phyloP scores from a whole-genome alignment of 2,888 invertebrate species.

The Parelbella ahira region DNA sequence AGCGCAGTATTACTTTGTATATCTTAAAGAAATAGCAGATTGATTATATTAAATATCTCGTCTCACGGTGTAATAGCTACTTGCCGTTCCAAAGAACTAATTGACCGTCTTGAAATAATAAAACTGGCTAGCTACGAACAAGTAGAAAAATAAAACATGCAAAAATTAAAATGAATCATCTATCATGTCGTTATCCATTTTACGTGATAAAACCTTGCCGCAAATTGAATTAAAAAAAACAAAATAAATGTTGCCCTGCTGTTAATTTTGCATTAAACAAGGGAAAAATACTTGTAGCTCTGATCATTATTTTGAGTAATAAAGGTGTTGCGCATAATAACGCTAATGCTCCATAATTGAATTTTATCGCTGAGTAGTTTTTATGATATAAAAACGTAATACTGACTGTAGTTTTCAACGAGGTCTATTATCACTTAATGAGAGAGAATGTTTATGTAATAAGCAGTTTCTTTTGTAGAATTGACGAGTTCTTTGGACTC shows the following conservation, averaged over 20 bases:
- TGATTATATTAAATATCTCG: neutral
- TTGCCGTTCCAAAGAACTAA: constrained; percentile 8
- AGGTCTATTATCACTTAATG: constrained; percentile 1
- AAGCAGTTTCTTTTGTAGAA: neutral
- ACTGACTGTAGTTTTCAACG: neutral
- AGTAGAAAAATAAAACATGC: constrained; percentile 14
- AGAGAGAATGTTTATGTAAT: neutral
- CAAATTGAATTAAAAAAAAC: neutral
- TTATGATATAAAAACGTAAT: constrained; percentile 1
- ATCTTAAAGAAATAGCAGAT: neutral
- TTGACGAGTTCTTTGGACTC: too few species aligned
- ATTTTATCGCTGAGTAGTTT: neutral
- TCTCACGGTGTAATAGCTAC: constrained; percentile 8
- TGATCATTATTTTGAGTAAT: constrained; percentile 7
- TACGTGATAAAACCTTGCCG: constrained; percentile 5
- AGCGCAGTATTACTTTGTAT: too few species aligned
- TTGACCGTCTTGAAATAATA: constrained; percentile 11
- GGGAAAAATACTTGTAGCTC: constrained; percentile 5
- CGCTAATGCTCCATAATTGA: constrained; percentile 1
- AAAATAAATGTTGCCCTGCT: neutral
- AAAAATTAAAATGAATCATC: constrained; percentile 14
- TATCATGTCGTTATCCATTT: constrained; percentile 7
- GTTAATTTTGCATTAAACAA: constrained; percentile 2
- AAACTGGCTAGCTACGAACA: constrained; percentile 5
- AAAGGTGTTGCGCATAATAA: constrained; percentile 6